phyloP scores from a whole-genome alignment of 2,113 vertebrate genomes.

The Dipodomys merriami region DNA sequence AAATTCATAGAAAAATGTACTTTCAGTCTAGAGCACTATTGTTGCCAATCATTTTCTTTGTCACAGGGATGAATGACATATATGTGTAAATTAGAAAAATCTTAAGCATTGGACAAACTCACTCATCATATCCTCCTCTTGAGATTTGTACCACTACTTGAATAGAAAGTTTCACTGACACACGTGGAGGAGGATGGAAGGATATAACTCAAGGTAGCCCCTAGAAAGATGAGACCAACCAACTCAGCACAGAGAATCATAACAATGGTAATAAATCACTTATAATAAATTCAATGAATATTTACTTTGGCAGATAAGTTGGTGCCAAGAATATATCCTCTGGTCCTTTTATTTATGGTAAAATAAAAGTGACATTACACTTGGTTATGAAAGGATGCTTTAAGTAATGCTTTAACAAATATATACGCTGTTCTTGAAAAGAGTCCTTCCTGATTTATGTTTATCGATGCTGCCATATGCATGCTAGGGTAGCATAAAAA shows the following conservation, averaged over 20 bases:
- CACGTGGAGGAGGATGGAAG: neutral
- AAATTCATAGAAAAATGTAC: neutral
- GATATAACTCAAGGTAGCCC: slow-evolving; percentile 31
- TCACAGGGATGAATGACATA: neutral
- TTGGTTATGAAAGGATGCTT: slow-evolving; percentile 81
- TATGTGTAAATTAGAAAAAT: neutral
- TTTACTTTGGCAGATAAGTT: slow-evolving; percentile 80
- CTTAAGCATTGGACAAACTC: neutral
- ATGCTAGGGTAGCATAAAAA: neutral
- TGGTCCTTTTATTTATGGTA: slow-evolving; percentile 84
- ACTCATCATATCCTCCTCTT: neutral
- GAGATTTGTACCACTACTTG: slow-evolving; percentile 29
- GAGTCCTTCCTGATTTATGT: slow-evolving; percentile 78
- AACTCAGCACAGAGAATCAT: slow-evolving; percentile 48
- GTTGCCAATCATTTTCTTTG: neutral
- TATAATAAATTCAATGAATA: slow-evolving; percentile 81
- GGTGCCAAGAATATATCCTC: slow-evolving; percentile 80
- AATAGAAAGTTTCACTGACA: neutral
- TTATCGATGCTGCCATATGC: slow-evolving; percentile 58
- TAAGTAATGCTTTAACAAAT: slow-evolving; percentile 83
- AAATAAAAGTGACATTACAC: slow-evolving; percentile 84
- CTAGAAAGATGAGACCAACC: slow-evolving; percentile 70
- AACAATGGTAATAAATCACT: slow-evolving; percentile 78
- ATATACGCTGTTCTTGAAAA: slow-evolving; percentile 78
- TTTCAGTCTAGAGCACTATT: neutral